Evolutionary conservation across 1,140 invertebrate species (phyloP).

Genomic region (Hestina assimilis): DNA sequence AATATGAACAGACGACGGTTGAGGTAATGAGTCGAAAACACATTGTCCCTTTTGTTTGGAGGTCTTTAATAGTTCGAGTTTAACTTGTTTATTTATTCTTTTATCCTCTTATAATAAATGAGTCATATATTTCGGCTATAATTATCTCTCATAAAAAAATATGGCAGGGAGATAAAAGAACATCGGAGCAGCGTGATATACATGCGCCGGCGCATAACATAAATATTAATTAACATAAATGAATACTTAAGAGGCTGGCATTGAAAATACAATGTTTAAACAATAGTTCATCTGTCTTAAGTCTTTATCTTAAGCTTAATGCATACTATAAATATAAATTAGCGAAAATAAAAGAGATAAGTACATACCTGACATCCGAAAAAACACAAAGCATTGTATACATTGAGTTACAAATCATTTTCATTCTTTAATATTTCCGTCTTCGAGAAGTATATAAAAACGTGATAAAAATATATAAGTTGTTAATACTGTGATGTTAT

Average conservation of each 20-base stretch:
- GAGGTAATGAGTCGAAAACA: conserved; percentile 19
- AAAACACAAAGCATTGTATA: too few species aligned
- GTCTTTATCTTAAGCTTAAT: neutral
- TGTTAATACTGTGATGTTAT: too few species aligned
- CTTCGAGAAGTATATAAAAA: too few species aligned
- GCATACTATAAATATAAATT: neutral
- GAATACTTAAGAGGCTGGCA: neutral
- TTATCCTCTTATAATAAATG: conserved; percentile 12
- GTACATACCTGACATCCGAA: too few species aligned
- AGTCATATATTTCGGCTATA: conserved; percentile 12
- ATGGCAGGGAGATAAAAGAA: conserved; percentile 1
- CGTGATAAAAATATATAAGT: too few species aligned
- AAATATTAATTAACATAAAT: neutral
- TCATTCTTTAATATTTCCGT: too few species aligned
- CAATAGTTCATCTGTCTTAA: neutral
- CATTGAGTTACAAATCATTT: too few species aligned
- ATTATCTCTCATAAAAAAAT: conserved; percentile 7
- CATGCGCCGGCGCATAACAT: neutral
- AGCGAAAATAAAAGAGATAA: neutral
- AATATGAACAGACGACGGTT: conserved; percentile 9
- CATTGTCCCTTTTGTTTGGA: conserved; percentile 16
- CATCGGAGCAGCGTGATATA: neutral
- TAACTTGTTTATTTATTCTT: conserved; percentile 16
- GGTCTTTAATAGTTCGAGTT: conserved; percentile 11
- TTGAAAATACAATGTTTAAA: neutral